Evolutionary conservation across 2,113 vertebrate species (phyloP).

Genomic region (Pedetes capensis): DNA sequence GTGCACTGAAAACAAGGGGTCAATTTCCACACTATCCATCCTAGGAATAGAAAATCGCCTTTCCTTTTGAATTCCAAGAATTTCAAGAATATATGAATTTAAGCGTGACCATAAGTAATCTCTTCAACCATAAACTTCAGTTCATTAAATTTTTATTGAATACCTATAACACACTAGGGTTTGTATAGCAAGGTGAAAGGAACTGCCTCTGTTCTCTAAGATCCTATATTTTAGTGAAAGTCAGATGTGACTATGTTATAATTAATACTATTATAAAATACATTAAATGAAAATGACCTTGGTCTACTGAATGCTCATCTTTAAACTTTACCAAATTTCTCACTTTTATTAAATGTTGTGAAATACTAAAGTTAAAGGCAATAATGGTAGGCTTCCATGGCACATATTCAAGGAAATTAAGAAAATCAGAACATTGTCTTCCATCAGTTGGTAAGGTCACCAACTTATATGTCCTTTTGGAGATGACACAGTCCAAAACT

Average conservation of each 20-base stretch:
- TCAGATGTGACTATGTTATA: not conserved
- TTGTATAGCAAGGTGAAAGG: not conserved
- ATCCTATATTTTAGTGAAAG: not conserved
- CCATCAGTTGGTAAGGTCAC: slow-evolving; percentile 64
- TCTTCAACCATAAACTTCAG: not conserved
- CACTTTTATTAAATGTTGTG: slow-evolving; percentile 48
- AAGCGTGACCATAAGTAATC: not conserved
- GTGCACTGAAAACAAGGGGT: not conserved
- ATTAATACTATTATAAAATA: not conserved
- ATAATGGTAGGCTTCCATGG: slow-evolving; percentile 52
- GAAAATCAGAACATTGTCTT: slow-evolving; percentile 58
- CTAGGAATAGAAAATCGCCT: not conserved
- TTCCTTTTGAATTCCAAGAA: slow-evolving; percentile 12
- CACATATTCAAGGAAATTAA: slow-evolving; percentile 52
- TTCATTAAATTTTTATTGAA: slow-evolving; percentile 2
- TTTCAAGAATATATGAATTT: slow-evolving; percentile 43
- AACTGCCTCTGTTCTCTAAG: not conserved
- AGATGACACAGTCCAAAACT: slow-evolving; percentile 74
- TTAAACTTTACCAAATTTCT: slow-evolving; percentile 33
- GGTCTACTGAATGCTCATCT: not conserved
- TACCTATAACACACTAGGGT: not conserved
- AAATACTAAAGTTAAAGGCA: slow-evolving; percentile 49
- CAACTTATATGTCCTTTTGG: slow-evolving; percentile 52
- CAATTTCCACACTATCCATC: not conserved
- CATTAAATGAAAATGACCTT: slow-evolving; percentile 40